Evolutionary conservation across 2,888 invertebrate species (phyloP), one percentile per base, ranked within the genome.

Genomic region (Athalia rosae): DNA sequence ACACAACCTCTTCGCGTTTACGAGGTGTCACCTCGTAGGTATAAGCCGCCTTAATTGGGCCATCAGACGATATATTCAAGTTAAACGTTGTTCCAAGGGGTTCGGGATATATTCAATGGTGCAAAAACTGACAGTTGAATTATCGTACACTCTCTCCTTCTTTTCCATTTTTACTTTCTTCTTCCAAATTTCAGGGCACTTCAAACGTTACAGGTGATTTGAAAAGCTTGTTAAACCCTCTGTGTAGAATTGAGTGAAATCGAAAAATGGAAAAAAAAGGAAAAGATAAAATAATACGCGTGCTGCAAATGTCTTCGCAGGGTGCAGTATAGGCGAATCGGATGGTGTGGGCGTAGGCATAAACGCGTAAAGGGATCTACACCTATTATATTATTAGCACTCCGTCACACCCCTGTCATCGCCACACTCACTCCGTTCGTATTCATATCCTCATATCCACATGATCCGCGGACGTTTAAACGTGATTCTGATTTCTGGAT

Each of bases 361-460:
- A 61, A 61, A 3, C 64, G 13, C 58, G 71, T 58, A 61, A 74
- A 74, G 74, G 73, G 62, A 67, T 59, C 61, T 74, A 62, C 61
- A 81, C 82, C 84, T 79, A 84, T 84, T 86, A 83, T 84, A 86
- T 85, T 85, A 86, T 86, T 84, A 86, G 86, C 86, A 86, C 86
- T 86, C 82, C 83, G 86, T 86, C 86, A 86, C 83, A 81, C 71
- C 79, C 82, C 85, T 85, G 86, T 86, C 86, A 86, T 80, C 81
- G 78, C 81, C 86, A 86, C 78, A 81, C 78, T 78, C 76, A 79
- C 79, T 78, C 82, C 79, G 80, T 58, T 41, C 62, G 79, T 77
- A 77, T 43, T 76, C 76, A 79, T 64, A 73, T 74, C 61, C 74
- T 15, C 47, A 45, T 48, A 62, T 73, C 73, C 50, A 59, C 58